phyloP scores from a whole-genome alignment of 2,888 invertebrate species.

The Scaptomyza polygonia region DNA sequence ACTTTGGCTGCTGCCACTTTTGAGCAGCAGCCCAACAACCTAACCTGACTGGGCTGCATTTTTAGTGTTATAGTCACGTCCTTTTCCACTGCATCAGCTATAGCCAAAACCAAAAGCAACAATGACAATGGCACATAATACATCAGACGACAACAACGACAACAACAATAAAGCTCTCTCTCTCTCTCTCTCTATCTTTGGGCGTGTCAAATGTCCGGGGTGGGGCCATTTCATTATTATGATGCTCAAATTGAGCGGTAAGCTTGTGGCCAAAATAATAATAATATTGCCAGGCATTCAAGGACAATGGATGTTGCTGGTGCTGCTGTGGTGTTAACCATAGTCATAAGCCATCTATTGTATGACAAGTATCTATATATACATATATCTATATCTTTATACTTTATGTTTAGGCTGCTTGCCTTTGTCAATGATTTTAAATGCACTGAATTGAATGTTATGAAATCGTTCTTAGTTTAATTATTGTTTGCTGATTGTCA shows the following conservation, averaged over 20 bases:
- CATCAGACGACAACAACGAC: conserved; percentile 23
- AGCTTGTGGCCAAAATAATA: conserved; percentile 51
- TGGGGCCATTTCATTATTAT: conserved; percentile 62
- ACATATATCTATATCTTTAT: neutral
- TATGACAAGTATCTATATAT: neutral
- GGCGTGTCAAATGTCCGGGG: conserved; percentile 45
- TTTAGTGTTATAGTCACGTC: conserved; percentile 72
- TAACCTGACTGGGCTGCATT: conserved; percentile 46
- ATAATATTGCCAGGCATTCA: conserved; percentile 45
- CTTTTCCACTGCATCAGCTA: conserved; percentile 51
- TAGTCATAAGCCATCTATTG: conserved; percentile 12
- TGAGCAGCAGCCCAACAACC: conserved; percentile 4
- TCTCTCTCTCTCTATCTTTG: conserved; percentile 27
- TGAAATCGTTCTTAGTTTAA: neutral
- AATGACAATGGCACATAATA: conserved; percentile 9
- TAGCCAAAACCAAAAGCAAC: conserved; percentile 28
- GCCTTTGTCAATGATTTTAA: neutral
- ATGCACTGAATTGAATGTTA: no score
- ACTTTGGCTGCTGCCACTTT: conserved; percentile 34
- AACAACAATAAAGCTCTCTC: no score
- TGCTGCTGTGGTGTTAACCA: conserved; percentile 1
- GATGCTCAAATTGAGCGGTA: conserved; percentile 67
- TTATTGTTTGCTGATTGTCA: no score
- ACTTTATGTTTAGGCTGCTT: neutral
- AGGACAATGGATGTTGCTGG: conserved; percentile 20